These are phyloP conservation scores for Buphagus erythrorhynchus DNA, from an alignment of 2,797 vertebrate genomes.

Conservation along the genomic window DNA sequence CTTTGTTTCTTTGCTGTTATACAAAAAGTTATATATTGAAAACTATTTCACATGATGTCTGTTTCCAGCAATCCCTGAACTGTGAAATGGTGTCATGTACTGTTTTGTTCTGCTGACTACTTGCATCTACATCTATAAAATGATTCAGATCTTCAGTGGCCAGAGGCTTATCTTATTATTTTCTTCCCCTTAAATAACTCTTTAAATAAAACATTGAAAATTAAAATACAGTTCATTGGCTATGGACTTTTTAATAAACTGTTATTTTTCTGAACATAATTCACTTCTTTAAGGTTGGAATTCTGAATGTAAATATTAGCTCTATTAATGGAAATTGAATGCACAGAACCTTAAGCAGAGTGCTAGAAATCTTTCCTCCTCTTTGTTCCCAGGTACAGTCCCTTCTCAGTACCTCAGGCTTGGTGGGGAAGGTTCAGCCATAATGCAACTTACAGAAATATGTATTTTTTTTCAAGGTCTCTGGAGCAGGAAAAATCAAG, in stretches of 20 bases:
- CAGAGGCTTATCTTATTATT: constrained; percentile 38
- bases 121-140: constrained; percentile 15
- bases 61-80: constrained; percentile 3
- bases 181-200: constrained; percentile 29
- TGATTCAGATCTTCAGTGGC: background rate
- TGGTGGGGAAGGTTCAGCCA: background rate
- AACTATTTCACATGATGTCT: constrained; percentile 5
- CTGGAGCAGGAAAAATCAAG: background rate
- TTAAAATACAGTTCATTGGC: background rate
- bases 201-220: constrained; percentile 12
- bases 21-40: background rate
- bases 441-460: background rate
- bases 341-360: background rate
- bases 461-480: background rate
- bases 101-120: constrained; percentile 26
- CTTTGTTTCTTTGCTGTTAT: background rate
- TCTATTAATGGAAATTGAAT: background rate
- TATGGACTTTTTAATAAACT: background rate
- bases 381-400: background rate
- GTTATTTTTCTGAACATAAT: constrained; percentile 3
- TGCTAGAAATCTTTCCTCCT: background rate
- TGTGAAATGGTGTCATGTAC: constrained; percentile 10
- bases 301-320: constrained; percentile 33
- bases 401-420: background rate
- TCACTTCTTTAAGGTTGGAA: background rate